phyloP scores from a whole-genome alignment of 2,113 vertebrate genomes.

The Eolophus roseicapilla region DNA sequence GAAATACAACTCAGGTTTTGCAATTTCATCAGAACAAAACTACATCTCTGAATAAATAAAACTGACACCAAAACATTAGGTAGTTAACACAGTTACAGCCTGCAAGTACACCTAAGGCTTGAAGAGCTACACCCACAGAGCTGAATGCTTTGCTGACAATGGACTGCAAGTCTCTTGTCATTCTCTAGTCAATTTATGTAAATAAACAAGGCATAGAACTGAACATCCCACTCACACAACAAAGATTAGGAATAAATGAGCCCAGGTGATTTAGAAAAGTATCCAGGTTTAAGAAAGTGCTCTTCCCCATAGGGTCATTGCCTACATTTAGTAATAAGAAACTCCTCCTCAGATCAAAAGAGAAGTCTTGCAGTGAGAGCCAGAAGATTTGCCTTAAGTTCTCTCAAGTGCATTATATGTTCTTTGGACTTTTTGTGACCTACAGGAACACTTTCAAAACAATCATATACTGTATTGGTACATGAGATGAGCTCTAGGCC shows the following conservation, averaged over 20 bases:
- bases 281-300: not conserved
- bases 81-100: not conserved
- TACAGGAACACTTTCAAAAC: not conserved
- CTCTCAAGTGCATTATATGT: not conserved
- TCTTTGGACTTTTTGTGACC: not conserved
- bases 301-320: not conserved
- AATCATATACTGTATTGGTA: not conserved
- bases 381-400: not conserved
- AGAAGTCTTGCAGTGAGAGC: not conserved
- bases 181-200: not conserved
- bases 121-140: not conserved
- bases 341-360: not conserved
- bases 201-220: not conserved
- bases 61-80: not conserved
- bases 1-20: not conserved
- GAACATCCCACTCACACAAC: not conserved
- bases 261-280: not conserved
- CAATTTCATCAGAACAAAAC: not conserved
- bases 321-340: not conserved
- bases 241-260: not conserved
- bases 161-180: not conserved
- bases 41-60: not conserved
- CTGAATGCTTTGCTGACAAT: not conserved
- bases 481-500: not conserved
- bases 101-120: not conserved